Base-by-base conservation (phyloP, 2,797 vertebrate genomes). In the Semaprochilodus insignis region DNA sequence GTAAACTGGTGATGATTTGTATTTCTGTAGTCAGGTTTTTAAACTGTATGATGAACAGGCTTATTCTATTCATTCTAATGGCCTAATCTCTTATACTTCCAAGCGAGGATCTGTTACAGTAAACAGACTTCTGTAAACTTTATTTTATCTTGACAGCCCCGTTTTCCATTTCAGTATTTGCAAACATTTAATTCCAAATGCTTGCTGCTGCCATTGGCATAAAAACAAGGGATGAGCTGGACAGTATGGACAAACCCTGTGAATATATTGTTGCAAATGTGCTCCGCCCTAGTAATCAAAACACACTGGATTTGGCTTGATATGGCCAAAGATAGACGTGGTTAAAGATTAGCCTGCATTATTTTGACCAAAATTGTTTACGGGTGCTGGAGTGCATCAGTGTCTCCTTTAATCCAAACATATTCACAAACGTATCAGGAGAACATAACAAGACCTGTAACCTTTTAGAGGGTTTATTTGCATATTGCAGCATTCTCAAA, bases 111-210 rank as follows among this genome's bases (percentile, higher is more conserved):
- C 25, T 52, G 25, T 71, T 54, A 54, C 44, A 23, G 70, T 36
- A 55, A 81, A 23, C 40, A 44, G 66, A 70, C 48, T 52, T 52
- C 69, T 71, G 69, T 71, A 71, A 71, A 71, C 69, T 71, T 51
- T 60, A 60, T 44, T 71, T 70, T 74, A 60, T 62, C 55, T 17
- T 60, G 52, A 75, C 54, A 57, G 54, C 55, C 34, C 23, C 55
- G 11, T 74, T 40, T 31, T 59, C 31, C 27, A n/a, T 59, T 74
- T 40, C 55, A 82, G 65, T 21, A 65, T 75, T 59, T 63, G n/a
- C 14, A 36, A 23, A 21, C 66, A 54, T 4, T 76, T 77, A 3
- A 60, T 66, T 74, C n/a, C 25, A n/a, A 25, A 77, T 70, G 66
- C 51, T 25, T 78, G 31, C 55, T 71, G 63, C 55, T 52, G 23